These are phyloP conservation scores for Enoplosus armatus DNA, from an alignment of 2,797 vertebrate species.

Conservation along the genomic window DNA sequence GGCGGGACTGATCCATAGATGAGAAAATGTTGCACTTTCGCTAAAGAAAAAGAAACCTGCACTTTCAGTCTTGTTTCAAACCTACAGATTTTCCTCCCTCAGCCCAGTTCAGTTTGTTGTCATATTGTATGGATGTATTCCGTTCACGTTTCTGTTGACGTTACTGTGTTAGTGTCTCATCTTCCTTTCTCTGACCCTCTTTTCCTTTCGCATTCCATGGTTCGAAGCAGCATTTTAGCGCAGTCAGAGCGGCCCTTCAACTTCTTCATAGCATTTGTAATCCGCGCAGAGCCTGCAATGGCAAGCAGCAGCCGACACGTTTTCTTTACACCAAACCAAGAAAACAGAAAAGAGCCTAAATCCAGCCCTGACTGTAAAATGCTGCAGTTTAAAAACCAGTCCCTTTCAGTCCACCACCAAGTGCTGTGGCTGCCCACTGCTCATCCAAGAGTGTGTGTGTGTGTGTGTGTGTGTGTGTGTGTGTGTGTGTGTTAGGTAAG, in stretches of 20 bases:
- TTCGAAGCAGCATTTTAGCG: slow-evolving; percentile 69
- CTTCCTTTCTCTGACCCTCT: slow-evolving; percentile 41
- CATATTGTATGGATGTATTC: slow-evolving; percentile 52
- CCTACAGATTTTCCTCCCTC: slow-evolving; percentile 41
- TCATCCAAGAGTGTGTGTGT: slow-evolving; percentile 41
- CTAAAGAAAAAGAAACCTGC: not conserved
- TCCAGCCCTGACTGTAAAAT: slow-evolving; percentile 64
- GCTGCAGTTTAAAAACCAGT: slow-evolving; percentile 66
- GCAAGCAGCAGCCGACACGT: not conserved
- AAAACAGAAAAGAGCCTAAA: slow-evolving; percentile 7
- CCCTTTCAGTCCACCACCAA: slow-evolving; percentile 38
- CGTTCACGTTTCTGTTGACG: slow-evolving; percentile 48
- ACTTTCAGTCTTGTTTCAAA: slow-evolving; percentile 66
- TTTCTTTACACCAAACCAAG: slow-evolving; percentile 1
- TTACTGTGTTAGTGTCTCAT: slow-evolving; percentile 54
- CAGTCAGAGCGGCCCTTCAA: slow-evolving; percentile 46
- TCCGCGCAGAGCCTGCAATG: not conserved
- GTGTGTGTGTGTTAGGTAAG: slow-evolving; percentile 2
- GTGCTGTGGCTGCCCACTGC: slow-evolving; percentile 58
- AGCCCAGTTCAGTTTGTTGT: slow-evolving; percentile 45
- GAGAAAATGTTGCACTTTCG: not conserved
- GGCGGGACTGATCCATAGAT: not conserved
- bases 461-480: not conserved
- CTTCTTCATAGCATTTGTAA: not conserved
- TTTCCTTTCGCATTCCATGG: slow-evolving; percentile 57